A percentile compares a stretch with the other conserved stretches of the same genome.
Conservation (phyloP, 2,797 vertebrate genomes). For the Acanthornis magna region DNA sequence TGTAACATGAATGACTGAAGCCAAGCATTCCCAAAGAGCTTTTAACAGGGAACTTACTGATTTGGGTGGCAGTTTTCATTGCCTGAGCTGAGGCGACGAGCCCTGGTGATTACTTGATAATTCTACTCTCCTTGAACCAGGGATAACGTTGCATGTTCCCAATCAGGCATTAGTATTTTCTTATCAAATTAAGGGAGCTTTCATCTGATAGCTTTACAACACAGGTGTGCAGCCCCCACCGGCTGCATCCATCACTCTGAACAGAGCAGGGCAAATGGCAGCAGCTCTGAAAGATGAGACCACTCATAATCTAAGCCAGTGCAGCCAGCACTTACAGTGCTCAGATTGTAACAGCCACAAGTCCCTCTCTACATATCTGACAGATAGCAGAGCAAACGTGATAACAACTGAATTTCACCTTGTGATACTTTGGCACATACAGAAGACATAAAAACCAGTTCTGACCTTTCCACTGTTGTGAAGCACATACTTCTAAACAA, state of each 20-base stretch:
- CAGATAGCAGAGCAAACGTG: conserved; percentile 32
- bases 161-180: not conserved
- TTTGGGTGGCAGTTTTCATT: not conserved
- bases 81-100: not conserved
- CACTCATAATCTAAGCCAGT: not conserved
- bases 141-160: not conserved
- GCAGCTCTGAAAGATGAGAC: conserved; percentile 27
- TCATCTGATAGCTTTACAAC: not conserved
- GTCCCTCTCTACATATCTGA: not conserved
- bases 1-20: not conserved
- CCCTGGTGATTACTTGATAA: not conserved
- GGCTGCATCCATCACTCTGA: not conserved
- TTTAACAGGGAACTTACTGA: not conserved
- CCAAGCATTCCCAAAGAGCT: not conserved
- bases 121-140: not conserved
- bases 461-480: not conserved
- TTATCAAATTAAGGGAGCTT: conserved; percentile 33
- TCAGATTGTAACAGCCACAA: conserved; percentile 1
- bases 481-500: conserved; percentile 8
- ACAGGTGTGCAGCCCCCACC: not conserved
- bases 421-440: conserved; percentile 15
- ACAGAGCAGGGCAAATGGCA: not conserved
- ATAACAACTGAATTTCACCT: conserved; percentile 36
- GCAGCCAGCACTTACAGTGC: not conserved
- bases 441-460: not conserved